A percentile compares a stretch with the other conserved stretches of the same genome.
Conservation (phyloP, 2,888 invertebrate species). For the Eristalis intricaria region DNA sequence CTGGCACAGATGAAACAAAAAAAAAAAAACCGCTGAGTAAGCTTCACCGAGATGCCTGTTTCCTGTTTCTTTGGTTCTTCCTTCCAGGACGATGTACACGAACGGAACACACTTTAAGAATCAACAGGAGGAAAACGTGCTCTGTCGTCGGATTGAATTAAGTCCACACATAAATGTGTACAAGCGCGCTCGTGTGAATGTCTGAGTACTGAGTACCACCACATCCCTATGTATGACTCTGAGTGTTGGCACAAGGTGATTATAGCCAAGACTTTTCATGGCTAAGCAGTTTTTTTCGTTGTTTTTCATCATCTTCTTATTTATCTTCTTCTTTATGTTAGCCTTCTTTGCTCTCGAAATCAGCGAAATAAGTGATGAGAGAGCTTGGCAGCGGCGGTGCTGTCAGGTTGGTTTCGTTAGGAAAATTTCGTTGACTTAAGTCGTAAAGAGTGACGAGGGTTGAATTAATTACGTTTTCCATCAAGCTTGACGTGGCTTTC, state of each 20-base stretch:
- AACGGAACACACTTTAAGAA: conserved; percentile 37
- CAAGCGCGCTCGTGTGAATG: not conserved
- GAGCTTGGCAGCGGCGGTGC: no score
- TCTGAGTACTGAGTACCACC: not conserved
- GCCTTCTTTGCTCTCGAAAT: not conserved
- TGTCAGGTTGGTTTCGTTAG: not conserved
- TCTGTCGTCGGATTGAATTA: not conserved
- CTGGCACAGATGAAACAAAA: not conserved
- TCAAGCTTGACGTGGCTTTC: not conserved
- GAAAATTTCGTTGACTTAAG: conserved; percentile 1
- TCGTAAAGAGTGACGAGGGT: not conserved
- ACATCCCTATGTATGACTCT: not conserved
- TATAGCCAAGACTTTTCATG: not conserved
- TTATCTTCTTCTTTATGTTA: not conserved
- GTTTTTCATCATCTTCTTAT: not conserved
- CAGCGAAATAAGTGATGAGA: no score
- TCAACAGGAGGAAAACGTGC: conserved; percentile 67
- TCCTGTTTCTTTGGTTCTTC: not conserved
- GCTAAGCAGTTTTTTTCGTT: not conserved
- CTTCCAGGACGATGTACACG: not conserved
- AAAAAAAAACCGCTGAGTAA: conserved; percentile 30
- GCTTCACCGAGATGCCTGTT: conserved; percentile 26
- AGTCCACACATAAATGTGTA: not conserved
- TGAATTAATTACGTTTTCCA: conserved; percentile 1
- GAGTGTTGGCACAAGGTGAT: not conserved